Conservation (phyloP, 2,888 invertebrate species). For the Callyntrura guangdongensis region DNA sequence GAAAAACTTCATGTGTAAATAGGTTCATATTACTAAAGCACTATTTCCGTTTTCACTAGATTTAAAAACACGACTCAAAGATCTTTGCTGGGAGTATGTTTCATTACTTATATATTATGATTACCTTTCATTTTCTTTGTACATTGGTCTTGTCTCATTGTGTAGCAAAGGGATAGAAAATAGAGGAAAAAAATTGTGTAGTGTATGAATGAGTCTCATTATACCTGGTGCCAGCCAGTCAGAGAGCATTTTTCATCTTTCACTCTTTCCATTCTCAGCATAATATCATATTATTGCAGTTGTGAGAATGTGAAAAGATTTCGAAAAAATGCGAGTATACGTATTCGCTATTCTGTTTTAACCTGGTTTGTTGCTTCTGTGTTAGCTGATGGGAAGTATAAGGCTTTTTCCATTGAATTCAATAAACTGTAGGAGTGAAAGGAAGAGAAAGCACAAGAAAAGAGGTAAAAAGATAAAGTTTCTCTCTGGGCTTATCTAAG, state of each 20-base stretch:
- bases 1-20: not conserved
- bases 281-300: not conserved
- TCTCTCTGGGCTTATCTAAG: slow-evolving; percentile 19
- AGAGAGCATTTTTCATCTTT: slow-evolving; percentile 27
- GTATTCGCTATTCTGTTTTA: not conserved
- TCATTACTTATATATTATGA: slow-evolving; percentile 60
- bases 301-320: slow-evolving; percentile 29
- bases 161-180: slow-evolving; percentile 1
- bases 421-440: not conserved
- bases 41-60: slow-evolving; percentile 4
- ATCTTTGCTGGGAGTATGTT: slow-evolving; percentile 33
- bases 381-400: not conserved
- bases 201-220: slow-evolving; percentile 61
- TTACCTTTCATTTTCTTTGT: slow-evolving; percentile 34
- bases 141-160: not conserved
- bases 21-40: not conserved
- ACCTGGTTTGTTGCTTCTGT: not conserved
- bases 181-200: too few relatives aligned
- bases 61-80: not conserved
- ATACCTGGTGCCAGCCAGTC: slow-evolving; percentile 63
- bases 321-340: not conserved
- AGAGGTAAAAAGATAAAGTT: not conserved
- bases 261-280: not conserved
- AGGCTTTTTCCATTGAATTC: too few relatives aligned
- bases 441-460: not conserved